Conservation (phyloP, 1,140 invertebrate genomes). For the Thaumatotibia leucotreta region DNA sequence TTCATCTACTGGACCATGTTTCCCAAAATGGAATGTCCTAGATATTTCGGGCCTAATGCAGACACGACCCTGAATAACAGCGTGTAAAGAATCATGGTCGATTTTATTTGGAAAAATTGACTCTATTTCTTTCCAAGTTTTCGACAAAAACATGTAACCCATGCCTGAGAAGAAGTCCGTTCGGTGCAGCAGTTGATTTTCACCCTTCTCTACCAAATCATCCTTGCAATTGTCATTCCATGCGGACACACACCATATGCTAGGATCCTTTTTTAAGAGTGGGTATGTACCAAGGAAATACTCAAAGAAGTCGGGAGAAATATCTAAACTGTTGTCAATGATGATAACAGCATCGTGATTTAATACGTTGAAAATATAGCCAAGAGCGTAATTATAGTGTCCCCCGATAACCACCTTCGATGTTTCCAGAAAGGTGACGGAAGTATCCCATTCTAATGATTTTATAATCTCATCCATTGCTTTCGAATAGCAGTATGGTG, state of each 20-base stretch:
- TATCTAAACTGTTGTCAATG: conserved; percentile 94
- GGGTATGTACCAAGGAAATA: conserved; percentile 96
- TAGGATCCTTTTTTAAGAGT: conserved; percentile 88
- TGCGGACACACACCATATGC: conserved; percentile 93
- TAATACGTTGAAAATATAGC: background rate
- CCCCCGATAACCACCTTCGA: background rate
- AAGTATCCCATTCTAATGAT: background rate
- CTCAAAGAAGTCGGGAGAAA: conserved; percentile 98
- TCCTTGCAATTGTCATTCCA: conserved; percentile 99
- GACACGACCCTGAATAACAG: background rate
- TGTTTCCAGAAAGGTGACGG: background rate
- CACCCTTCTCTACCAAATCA: conserved; percentile 85
- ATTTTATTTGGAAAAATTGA: background rate
- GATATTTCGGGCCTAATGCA: background rate
- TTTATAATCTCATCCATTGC: background rate
- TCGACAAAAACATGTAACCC: conserved; percentile 92
- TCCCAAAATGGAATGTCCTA: background rate
- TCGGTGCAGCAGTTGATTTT: conserved; percentile 88
- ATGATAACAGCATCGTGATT: background rate
- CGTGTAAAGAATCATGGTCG: background rate
- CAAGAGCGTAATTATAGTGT: background rate
- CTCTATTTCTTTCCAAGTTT: background rate
- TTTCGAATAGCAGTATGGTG: background rate
- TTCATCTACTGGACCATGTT: background rate
- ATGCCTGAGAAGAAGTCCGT: conserved; percentile 99